phyloP scores from a whole-genome alignment of 2,888 invertebrate species.

The Eristalis tenax region DNA sequence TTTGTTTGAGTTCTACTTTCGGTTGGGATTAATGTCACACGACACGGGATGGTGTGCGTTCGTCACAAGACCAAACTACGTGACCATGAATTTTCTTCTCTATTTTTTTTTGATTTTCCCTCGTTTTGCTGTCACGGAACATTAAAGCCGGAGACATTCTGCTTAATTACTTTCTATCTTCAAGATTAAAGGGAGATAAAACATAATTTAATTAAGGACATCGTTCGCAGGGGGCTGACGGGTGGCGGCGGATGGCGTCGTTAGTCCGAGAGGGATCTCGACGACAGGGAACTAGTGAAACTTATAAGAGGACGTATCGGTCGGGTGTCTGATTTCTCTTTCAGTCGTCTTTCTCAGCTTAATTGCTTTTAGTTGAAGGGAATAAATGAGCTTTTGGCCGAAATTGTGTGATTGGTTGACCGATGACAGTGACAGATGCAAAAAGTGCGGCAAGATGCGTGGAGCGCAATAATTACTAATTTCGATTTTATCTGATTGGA shows the following conservation, averaged over 20 bases:
- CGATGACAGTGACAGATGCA: not conserved
- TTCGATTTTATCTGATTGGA: not conserved
- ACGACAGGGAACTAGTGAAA: not conserved
- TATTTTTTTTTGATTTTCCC: not conserved
- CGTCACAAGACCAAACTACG: not conserved
- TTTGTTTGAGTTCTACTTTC: not conserved
- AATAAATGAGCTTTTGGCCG: not conserved
- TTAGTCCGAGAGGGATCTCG: slow-evolving; percentile 17
- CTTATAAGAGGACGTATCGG: not conserved
- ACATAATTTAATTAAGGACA: slow-evolving; percentile 54
- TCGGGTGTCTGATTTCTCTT: not conserved
- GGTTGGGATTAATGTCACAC: not conserved
- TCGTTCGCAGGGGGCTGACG: not conserved
- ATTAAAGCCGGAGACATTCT: slow-evolving; percentile 33
- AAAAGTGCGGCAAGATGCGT: not conserved
- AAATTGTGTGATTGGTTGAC: not conserved
- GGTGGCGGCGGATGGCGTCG: not conserved
- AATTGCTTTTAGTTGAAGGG: not conserved
- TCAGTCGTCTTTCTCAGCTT: not conserved
- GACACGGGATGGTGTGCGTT: not conserved
- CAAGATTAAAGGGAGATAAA: slow-evolving; percentile 45
- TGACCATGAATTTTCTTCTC: not conserved
- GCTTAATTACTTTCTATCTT: slow-evolving; percentile 51
- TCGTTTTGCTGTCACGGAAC: slow-evolving; percentile 7
- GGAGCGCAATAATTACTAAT: not conserved